phyloP scores from a whole-genome alignment of 2,888 invertebrate genomes.

The Augochlorella aurata region DNA sequence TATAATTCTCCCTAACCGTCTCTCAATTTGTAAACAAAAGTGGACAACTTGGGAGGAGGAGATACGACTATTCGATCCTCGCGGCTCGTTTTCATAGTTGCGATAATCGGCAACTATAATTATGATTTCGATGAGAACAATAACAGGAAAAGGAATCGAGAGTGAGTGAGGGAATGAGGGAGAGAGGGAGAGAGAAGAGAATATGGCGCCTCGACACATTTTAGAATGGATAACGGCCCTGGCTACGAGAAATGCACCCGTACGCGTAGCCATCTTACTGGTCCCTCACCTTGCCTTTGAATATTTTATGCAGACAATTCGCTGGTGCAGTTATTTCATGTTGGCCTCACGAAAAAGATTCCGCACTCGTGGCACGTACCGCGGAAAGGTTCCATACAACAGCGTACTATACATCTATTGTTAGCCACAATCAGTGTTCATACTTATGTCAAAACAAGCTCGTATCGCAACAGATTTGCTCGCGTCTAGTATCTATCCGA shows the following conservation, averaged over 20 bases:
- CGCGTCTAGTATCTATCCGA: neutral
- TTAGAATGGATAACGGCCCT: constrained; percentile 73
- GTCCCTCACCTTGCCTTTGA: constrained; percentile 73
- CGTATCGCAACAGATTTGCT: constrained; percentile 44
- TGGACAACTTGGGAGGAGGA: no score
- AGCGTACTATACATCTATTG: constrained; percentile 66
- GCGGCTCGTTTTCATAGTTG: no score
- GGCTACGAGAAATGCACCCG: constrained; percentile 70
- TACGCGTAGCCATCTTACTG: constrained; percentile 67
- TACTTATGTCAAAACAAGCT: constrained; percentile 48
- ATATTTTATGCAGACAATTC: constrained; percentile 81
- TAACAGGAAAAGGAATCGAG: constrained; percentile 42
- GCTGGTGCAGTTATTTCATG: constrained; percentile 79
- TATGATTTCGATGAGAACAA: constrained; percentile 40
- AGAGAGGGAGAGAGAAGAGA: constrained; percentile 41
- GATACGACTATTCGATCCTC: no score
- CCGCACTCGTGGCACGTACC: constrained; percentile 76
- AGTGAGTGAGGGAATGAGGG: no score
- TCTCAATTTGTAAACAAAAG: no score
- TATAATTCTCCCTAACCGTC: no score
- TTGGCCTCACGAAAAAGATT: constrained; percentile 73
- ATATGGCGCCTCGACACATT: constrained; percentile 64
- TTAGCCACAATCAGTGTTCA: constrained; percentile 69
- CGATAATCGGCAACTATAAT: no score
- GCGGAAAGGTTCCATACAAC: constrained; percentile 59